These are phyloP conservation scores for Dinoponera quadriceps DNA, from an alignment of 1,140 invertebrate genomes.

Conservation along the genomic window DNA sequence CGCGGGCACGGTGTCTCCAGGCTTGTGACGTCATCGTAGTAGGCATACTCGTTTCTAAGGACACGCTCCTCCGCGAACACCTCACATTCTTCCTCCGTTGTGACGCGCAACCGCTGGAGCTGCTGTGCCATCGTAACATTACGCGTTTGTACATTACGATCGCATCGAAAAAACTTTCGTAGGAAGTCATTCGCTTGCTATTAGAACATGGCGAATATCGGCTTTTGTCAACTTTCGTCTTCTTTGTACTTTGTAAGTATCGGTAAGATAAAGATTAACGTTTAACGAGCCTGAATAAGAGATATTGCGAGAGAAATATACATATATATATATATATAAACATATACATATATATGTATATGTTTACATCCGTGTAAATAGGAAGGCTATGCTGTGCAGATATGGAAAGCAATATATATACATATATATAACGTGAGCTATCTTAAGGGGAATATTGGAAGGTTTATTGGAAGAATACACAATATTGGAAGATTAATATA, in stretches of 20 bases:
- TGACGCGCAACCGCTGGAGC: slow-evolving; percentile 31
- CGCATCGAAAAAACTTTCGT: slow-evolving; percentile 53
- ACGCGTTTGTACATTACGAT: slow-evolving; percentile 52
- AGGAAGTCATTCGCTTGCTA: slow-evolving; percentile 58
- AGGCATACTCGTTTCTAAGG: neutral
- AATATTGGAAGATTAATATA: slow-evolving; percentile 53
- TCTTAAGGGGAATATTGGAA: slow-evolving; percentile 28
- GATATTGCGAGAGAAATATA: slow-evolving; percentile 33
- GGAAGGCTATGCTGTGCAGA: slow-evolving; percentile 50
- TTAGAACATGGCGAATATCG: slow-evolving; percentile 35
- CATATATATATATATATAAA: slow-evolving; percentile 40
- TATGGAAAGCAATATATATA: slow-evolving; percentile 57
- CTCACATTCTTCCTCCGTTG: slow-evolving; percentile 49
- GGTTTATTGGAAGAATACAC: no score
- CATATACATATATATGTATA: neutral
- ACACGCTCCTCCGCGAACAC: slow-evolving; percentile 15
- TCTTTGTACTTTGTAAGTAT: slow-evolving; percentile 60
- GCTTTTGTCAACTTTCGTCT: slow-evolving; percentile 58
- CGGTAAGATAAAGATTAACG: slow-evolving; percentile 38
- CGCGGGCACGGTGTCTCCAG: slow-evolving; percentile 27
- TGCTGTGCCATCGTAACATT: slow-evolving; percentile 8
- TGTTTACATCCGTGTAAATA: slow-evolving; percentile 40
- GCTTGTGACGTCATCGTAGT: neutral
- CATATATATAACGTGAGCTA: slow-evolving; percentile 19
- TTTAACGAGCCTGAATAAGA: slow-evolving; percentile 50